These are phyloP conservation scores for Rhagoletis zephyria DNA, from an alignment of 1,140 invertebrate species.

Conservation along the genomic window DNA sequence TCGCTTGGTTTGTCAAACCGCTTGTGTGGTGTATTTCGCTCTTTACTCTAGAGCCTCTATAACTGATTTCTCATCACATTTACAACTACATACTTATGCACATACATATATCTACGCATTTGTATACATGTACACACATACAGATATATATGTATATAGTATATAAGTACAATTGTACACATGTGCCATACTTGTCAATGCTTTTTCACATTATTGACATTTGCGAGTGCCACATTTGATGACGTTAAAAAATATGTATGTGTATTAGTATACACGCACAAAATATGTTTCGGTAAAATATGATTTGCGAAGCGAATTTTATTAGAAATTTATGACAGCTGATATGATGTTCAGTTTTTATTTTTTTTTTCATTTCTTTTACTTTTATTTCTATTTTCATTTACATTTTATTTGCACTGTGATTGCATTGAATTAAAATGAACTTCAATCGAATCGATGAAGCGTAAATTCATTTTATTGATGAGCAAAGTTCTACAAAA, in stretches of 20 bases:
- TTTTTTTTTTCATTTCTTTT: background rate
- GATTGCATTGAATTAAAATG: background rate
- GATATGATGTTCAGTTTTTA: background rate
- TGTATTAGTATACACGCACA: background rate
- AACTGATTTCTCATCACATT: background rate
- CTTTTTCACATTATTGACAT: constrained; percentile 2
- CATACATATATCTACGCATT: background rate
- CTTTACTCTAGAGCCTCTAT: no score
- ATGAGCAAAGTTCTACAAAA: background rate
- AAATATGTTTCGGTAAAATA: constrained; percentile 7
- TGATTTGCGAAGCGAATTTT: background rate
- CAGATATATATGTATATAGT: background rate
- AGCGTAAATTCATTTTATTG: background rate
- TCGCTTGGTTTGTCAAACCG: no score
- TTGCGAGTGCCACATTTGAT: background rate
- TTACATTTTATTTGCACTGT: background rate
- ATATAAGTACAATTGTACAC: no score
- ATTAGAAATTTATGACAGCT: background rate
- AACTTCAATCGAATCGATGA: background rate
- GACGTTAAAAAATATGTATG: background rate
- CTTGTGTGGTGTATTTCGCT: no score
- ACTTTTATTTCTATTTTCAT: background rate
- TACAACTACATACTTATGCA: background rate
- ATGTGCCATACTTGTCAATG: background rate
- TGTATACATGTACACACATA: background rate